Conservation (phyloP, 2,113 vertebrate genomes). For the Recurvirostra avosetta region DNA sequence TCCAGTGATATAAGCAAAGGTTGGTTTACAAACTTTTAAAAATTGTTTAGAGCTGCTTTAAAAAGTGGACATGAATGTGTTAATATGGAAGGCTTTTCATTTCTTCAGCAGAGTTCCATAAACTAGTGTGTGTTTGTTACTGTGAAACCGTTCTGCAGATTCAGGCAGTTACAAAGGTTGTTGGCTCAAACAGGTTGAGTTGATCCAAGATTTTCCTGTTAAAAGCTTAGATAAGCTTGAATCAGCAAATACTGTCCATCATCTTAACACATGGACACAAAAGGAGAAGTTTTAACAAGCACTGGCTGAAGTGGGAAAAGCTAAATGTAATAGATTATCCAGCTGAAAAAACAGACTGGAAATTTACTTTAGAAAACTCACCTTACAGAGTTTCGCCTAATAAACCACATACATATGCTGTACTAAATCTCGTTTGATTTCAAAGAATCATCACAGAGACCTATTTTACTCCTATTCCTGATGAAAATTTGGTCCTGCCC, state of each 20-base stretch:
- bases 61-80: neutral
- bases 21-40: neutral
- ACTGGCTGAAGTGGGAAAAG: constrained; percentile 47
- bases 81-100: neutral
- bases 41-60: neutral
- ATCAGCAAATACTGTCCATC: constrained; percentile 63
- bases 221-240: constrained; percentile 48
- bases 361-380: constrained; percentile 73
- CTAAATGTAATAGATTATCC: constrained; percentile 67
- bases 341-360: constrained; percentile 76
- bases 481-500: constrained; percentile 33
- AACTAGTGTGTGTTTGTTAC: constrained; percentile 21
- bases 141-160: neutral
- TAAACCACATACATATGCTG: constrained; percentile 56
- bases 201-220: constrained; percentile 44
- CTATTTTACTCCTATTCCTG: constrained; percentile 47
- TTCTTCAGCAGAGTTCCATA: neutral
- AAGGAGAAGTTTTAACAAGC: constrained; percentile 60
- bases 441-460: constrained; percentile 55
- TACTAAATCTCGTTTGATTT: constrained; percentile 58
- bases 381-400: constrained; percentile 73
- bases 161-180: neutral
- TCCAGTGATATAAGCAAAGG: neutral
- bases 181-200: neutral
- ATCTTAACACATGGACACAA: constrained; percentile 62